phyloP scores from a whole-genome alignment of 2,888 invertebrate species.

The Yponomeuta malinellus region DNA sequence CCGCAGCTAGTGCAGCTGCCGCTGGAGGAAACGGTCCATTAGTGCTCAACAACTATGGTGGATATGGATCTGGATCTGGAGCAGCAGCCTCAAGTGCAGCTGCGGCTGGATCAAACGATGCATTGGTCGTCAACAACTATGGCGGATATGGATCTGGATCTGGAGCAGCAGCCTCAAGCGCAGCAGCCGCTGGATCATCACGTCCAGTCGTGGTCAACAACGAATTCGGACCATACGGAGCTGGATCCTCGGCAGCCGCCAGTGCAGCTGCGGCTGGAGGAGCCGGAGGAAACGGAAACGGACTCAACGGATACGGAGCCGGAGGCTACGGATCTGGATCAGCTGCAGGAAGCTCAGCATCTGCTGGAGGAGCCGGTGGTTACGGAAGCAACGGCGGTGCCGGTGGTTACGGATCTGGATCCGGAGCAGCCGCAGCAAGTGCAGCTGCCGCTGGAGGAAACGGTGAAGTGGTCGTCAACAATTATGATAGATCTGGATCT shows the following conservation, averaged over 20 bases:
- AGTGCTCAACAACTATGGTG: neutral
- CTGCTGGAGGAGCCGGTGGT: neutral
- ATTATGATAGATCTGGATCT: neutral
- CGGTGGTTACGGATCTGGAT: constrained; percentile 23
- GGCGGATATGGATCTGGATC: neutral
- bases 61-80: constrained; percentile 8
- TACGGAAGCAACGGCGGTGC: constrained; percentile 5
- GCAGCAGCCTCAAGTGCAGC: constrained; percentile 11
- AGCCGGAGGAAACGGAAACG: neutral
- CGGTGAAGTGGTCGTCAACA: too few relatives aligned
- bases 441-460: neutral
- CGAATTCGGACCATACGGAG: neutral
- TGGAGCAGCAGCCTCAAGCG: neutral
- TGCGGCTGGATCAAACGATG: neutral
- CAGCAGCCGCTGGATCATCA: neutral
- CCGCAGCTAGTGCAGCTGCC: neutral
- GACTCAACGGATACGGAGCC: neutral
- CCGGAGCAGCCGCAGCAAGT: constrained; percentile 1
- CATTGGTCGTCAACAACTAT: neutral
- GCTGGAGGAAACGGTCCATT: neutral
- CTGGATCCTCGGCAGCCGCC: neutral
- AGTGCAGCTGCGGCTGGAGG: constrained; percentile 7
- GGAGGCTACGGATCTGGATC: neutral
- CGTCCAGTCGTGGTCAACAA: neutral
- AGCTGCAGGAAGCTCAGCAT: neutral